A percentile compares a stretch with the other conserved stretches of the same genome.
Conservation (phyloP, 2,113 vertebrate species). For the Isichthys henryi region DNA sequence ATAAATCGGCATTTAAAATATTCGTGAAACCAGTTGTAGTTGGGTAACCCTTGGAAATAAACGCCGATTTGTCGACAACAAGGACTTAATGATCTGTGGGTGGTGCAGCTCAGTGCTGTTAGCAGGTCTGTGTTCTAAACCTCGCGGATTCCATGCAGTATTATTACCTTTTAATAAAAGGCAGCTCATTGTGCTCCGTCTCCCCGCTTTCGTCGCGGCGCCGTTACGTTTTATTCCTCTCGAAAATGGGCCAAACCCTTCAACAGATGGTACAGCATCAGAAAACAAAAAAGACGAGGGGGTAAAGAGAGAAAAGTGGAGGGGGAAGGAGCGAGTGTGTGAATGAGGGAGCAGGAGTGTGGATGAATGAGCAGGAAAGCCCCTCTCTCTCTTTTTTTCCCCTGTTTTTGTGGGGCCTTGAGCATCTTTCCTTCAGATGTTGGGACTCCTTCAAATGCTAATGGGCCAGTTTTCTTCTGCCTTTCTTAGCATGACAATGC, state of each 20-base stretch:
- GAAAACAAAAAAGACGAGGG: slow-evolving; percentile 29
- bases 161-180: slow-evolving; percentile 19
- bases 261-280: slow-evolving; percentile 36
- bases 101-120: neutral
- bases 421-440: slow-evolving; percentile 34
- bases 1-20: neutral
- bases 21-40: neutral
- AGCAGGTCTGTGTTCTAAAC: neutral
- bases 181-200: slow-evolving; percentile 12
- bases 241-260: slow-evolving; percentile 27
- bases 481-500: slow-evolving; percentile 44
- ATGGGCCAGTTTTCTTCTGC: slow-evolving; percentile 30
- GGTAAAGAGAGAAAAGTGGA: slow-evolving; percentile 1
- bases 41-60: neutral
- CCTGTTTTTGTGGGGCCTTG: slow-evolving; percentile 26
- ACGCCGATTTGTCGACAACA: neutral
- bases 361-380: slow-evolving; percentile 11
- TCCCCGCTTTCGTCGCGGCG: slow-evolving; percentile 19
- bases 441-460: slow-evolving; percentile 42
- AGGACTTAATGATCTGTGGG: neutral
- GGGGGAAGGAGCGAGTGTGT: slow-evolving; percentile 16
- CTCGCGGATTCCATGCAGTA: slow-evolving; percentile 7
- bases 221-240: slow-evolving; percentile 29
- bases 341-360: slow-evolving; percentile 24
- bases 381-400: slow-evolving; percentile 3